Percentiles rank a stretch among this genome's conserved stretches.
Conservation (phyloP, 2,113 vertebrate genomes). For the Psilopogon haemacephalus region DNA sequence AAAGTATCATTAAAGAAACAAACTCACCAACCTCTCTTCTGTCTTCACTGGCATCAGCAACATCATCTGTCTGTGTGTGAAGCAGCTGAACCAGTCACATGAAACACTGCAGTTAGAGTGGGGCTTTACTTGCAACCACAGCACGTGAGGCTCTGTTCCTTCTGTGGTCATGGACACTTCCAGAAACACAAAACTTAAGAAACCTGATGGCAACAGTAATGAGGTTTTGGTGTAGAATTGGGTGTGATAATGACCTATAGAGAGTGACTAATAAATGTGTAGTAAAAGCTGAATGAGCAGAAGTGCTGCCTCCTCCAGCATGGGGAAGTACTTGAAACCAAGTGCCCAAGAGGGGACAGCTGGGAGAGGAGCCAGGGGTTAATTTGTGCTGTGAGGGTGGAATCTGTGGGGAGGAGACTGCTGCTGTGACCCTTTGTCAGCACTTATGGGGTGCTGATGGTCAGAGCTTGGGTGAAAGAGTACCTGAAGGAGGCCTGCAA, state of each 20-base stretch:
- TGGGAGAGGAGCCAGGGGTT: no score
- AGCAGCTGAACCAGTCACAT: no score
- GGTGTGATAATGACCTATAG: rapidly evolving
- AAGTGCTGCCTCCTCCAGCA: not conserved
- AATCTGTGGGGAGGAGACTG: no score
- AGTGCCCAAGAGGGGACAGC: no score
- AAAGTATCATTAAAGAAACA: slow-evolving; percentile 39
- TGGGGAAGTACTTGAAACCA: no score
- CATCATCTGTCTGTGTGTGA: not conserved
- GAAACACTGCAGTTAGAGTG: rapidly evolving
- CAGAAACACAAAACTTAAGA: not conserved
- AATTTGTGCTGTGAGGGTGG: no score
- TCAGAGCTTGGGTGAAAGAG: no score
- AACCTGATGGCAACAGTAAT: not conserved
- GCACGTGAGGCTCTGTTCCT: rapidly evolving
- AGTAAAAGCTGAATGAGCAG: not conserved
- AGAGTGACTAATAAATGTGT: rapidly evolving
- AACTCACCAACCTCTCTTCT: not conserved
- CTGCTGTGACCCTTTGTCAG: no score
- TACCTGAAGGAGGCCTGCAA: no score
- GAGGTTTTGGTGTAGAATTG: not conserved
- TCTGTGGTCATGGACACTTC: rapidly evolving
- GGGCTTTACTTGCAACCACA: rapidly evolving
- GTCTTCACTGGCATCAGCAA: not conserved
- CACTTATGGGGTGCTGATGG: no score